phyloP scores from a whole-genome alignment of 2,113 vertebrate genomes.

The Brachionichthys hirsutus region DNA sequence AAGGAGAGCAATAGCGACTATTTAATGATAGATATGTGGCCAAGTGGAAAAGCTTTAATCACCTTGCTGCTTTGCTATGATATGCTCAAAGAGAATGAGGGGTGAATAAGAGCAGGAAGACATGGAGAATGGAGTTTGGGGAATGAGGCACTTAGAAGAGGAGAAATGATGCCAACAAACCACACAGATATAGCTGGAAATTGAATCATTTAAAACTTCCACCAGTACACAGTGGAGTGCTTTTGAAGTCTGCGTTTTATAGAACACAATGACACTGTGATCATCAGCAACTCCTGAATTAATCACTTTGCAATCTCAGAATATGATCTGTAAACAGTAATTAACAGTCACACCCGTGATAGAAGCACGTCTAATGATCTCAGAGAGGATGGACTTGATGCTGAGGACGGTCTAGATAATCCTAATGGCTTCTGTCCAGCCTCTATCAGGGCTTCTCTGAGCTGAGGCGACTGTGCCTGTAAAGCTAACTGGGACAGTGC shows the following conservation, averaged over 20 bases:
- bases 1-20: slow-evolving; percentile 9
- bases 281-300: slow-evolving; percentile 37
- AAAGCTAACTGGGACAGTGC: slow-evolving; percentile 61
- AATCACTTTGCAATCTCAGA: slow-evolving; percentile 43
- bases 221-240: neutral
- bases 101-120: neutral
- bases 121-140: slow-evolving; percentile 15
- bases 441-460: slow-evolving; percentile 12
- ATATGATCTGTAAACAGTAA: slow-evolving; percentile 52
- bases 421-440: slow-evolving; percentile 18
- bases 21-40: slow-evolving; percentile 32
- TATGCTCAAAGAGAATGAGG: slow-evolving; percentile 23
- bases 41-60: slow-evolving; percentile 53
- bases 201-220: slow-evolving; percentile 5
- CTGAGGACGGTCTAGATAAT: slow-evolving; percentile 33
- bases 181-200: slow-evolving; percentile 3
- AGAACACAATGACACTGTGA: slow-evolving; percentile 14
- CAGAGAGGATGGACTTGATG: slow-evolving; percentile 20
- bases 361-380: slow-evolving; percentile 29
- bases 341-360: slow-evolving; percentile 37
- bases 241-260: slow-evolving; percentile 1
- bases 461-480: slow-evolving; percentile 34
- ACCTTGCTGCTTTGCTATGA: slow-evolving; percentile 43
- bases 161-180: slow-evolving; percentile 3
- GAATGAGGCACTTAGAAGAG: slow-evolving; percentile 7